phyloP scores from a whole-genome alignment of 2,888 invertebrate species.

The Lamproptera curius region DNA sequence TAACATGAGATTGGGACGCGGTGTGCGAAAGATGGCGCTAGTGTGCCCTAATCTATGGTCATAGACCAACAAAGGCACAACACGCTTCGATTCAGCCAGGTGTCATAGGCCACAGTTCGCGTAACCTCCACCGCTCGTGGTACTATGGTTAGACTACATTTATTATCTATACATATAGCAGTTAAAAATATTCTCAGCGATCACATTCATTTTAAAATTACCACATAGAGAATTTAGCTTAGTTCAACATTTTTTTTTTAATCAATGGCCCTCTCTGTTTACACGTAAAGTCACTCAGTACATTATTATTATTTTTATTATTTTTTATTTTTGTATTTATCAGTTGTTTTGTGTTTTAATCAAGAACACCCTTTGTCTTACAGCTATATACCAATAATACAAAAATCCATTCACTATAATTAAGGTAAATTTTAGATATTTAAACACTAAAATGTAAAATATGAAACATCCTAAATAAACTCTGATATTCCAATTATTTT shows the following conservation, averaged over 20 bases:
- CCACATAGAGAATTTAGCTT: slow-evolving; percentile 76
- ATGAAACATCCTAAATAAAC: slow-evolving; percentile 78
- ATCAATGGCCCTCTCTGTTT: slow-evolving; percentile 76
- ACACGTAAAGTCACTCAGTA: slow-evolving; percentile 78
- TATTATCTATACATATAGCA: slow-evolving; percentile 67
- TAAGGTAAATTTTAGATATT: slow-evolving; percentile 79
- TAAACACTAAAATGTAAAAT: slow-evolving; percentile 78
- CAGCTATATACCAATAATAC: slow-evolving; percentile 77
- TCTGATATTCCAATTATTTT: slow-evolving; percentile 78
- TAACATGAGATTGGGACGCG: too few species aligned
- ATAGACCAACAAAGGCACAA: too few species aligned
- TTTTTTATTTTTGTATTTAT: slow-evolving; percentile 60
- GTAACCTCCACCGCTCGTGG: slow-evolving; percentile 31
- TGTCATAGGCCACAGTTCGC: too few species aligned
- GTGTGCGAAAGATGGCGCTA: too few species aligned
- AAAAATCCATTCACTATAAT: slow-evolving; percentile 78
- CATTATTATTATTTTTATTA: slow-evolving; percentile 61
- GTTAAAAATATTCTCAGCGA: slow-evolving; percentile 75
- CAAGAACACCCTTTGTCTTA: slow-evolving; percentile 75
- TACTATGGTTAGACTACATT: slow-evolving; percentile 55
- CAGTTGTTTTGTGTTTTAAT: slow-evolving; percentile 70
- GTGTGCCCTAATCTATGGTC: too few species aligned
- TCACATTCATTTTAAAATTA: slow-evolving; percentile 73
- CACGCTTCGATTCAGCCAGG: too few species aligned
- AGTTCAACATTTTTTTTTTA: slow-evolving; percentile 74